Evolutionary conservation across 2,797 vertebrate genomes (phyloP), one percentile per base, ranked within the genome.

Genomic region (Hybognathus amarus): DNA sequence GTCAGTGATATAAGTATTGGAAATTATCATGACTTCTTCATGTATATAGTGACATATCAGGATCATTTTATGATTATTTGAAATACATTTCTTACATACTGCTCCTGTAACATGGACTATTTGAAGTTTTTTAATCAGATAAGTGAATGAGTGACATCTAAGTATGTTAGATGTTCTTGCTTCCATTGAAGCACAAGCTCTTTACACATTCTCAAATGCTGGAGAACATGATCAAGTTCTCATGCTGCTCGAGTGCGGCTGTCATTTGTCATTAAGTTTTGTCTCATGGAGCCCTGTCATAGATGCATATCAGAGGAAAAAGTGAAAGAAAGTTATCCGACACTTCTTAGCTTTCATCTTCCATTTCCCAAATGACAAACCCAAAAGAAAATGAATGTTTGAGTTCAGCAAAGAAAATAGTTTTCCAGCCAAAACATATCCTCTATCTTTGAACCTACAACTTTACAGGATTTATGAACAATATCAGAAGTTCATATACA

Each of bases 401-500:
- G 71, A 83, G 80, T 76, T 76, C 24, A 67, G 47, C 13, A 67
- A 76, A 67, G 47, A 40, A 82, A 83, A 76, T 68, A 59, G n/a
- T 50, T 76, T 68, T 45, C 36, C 30, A 67, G 80, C 80, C 64
- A 56, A 68, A 67, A 67, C 47, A 30, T 33, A 76, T 83, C 36
- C n/a, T 40, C 42, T 54, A 59, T 75, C 63, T 76, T 75, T 76
- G 80, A 68, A 75, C 33, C 68, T 63, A 33, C 30, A 33, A 80
- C 52, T 61, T 71, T 71, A 80, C 52, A 5, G 67, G 30, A 61
- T 50, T 66, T 67, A 52, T 76, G 80, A 76, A 83, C 71, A 83
- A 83, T 76, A 83, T 83, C 63, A 76, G 50, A 54, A 75, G 71
- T 68, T 83, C 80, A 83, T 83, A 56, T 30, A 56, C 71, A 67